phyloP scores from a whole-genome alignment of 2,113 vertebrate species.

The Oreamnos americanus region DNA sequence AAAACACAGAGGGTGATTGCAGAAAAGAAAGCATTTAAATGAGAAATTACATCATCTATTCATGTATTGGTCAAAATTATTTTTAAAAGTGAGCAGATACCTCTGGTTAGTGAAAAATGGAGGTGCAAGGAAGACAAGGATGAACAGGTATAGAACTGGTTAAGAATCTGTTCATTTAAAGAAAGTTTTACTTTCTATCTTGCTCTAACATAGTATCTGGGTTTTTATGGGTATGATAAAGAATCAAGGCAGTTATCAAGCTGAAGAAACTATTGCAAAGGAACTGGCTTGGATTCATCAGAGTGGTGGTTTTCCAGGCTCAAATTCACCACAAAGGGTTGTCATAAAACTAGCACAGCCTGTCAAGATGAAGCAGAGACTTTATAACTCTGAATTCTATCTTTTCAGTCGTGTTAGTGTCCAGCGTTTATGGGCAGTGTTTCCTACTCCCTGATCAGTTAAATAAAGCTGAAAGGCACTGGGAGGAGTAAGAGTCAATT shows the following conservation, averaged over 20 bases:
- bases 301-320: neutral
- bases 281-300: neutral
- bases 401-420: neutral
- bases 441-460: neutral
- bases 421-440: neutral
- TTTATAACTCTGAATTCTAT: neutral
- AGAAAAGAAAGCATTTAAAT: neutral
- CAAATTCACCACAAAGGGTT: neutral
- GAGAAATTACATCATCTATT: neutral
- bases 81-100: neutral
- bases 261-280: neutral
- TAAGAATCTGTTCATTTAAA: neutral
- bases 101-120: neutral
- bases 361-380: neutral
- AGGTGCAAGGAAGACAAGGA: neutral
- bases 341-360: neutral
- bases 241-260: neutral
- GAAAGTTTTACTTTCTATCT: neutral
- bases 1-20: neutral
- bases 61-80: neutral
- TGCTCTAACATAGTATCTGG: neutral
- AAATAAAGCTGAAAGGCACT: neutral
- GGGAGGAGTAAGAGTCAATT: neutral
- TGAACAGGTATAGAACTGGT: too few relatives aligned
- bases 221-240: neutral